phyloP scores from a whole-genome alignment of 1,140 invertebrate genomes.

The Belonocnema kinseyi region DNA sequence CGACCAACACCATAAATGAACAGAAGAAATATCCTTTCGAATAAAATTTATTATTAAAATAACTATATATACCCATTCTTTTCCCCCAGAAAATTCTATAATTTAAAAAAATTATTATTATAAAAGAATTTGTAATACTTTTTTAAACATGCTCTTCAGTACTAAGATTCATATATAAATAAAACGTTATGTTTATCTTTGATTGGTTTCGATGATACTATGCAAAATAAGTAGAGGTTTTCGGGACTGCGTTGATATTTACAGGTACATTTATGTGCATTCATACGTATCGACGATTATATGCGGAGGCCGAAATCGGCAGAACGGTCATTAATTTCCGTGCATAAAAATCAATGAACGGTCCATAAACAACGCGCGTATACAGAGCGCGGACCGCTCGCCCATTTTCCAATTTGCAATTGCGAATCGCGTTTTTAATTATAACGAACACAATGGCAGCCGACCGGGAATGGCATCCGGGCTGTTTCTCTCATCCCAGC shows the following conservation, averaged over 20 bases:
- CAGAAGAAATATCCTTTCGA: no score
- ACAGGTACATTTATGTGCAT: constrained; percentile 22
- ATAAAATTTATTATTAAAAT: no score
- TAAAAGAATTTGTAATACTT: no score
- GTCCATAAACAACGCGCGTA: constrained; percentile 73
- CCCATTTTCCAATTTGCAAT: constrained; percentile 76
- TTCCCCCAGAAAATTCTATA: no score
- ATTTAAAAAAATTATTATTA: no score
- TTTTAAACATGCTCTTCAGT: no score
- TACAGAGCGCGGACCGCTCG: constrained; percentile 43
- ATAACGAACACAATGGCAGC: constrained; percentile 76
- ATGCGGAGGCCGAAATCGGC: constrained; percentile 70
- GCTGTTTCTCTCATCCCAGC: constrained; percentile 63
- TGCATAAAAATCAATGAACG: constrained; percentile 77
- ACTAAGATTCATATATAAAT: no score
- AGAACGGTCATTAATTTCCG: constrained; percentile 74
- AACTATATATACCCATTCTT: no score
- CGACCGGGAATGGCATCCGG: constrained; percentile 73
- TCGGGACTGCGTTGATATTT: not conserved
- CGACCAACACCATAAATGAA: not conserved
- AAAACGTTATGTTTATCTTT: no score
- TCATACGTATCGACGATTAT: constrained; percentile 62
- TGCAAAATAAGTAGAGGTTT: not conserved
- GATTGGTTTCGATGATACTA: not conserved
- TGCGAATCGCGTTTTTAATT: constrained; percentile 77